Base-by-base conservation (phyloP, 2,797 vertebrate genomes). In the Sebastes umbrosus region DNA sequence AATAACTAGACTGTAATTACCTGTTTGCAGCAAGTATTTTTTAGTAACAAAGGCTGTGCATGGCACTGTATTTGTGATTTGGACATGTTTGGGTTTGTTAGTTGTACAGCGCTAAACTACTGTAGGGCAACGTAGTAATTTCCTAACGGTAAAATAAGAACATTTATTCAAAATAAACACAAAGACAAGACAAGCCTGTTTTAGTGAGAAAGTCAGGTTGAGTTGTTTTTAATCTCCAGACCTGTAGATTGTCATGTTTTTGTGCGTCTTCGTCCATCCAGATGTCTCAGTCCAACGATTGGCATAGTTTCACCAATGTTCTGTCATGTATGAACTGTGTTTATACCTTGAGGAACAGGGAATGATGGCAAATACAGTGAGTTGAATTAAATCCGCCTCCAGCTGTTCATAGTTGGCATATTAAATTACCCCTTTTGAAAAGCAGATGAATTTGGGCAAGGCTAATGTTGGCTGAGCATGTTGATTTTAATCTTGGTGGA, bases 381-480 rank as follows among this genome's bases (percentile, higher is more conserved):
- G 14, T 62, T 73, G 31, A 77, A 87, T 85, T 63, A 83, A 90
- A 83, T 80, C 57, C 57, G 43, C 79, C 71, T 80, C 82, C 88
- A 93, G 90, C 91, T 92, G 88, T 91, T 91, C 69, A 57, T 73
- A 70, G 75, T 81, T 80, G 82, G 73, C 72, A 74, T 92, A 87
- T 93, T 87, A 83, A 78, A 90, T 92, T 86, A 80, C 77, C 20
- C 36, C 54, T 78, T 75, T 75, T 87, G 77, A 84, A 91, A 86
- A 84, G 82, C 84, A 84, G 85, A 87, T 90, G 72, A 81, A 84
- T 83, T 79, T 82, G 54, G 79, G 77, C 75, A 81, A 34, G 75
- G 67, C 66, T 63, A 50, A 20, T 75, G 62, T 59, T 73, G 34
- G 75, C 67, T 77, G 43, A 69, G 60, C 36, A 64, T 12, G 32